Percentiles rank a stretch among this genome's conserved stretches.
Evolutionary conservation across 2,797 vertebrate species (phyloP).

Genomic region (Macrochelys suwanniensis): DNA sequence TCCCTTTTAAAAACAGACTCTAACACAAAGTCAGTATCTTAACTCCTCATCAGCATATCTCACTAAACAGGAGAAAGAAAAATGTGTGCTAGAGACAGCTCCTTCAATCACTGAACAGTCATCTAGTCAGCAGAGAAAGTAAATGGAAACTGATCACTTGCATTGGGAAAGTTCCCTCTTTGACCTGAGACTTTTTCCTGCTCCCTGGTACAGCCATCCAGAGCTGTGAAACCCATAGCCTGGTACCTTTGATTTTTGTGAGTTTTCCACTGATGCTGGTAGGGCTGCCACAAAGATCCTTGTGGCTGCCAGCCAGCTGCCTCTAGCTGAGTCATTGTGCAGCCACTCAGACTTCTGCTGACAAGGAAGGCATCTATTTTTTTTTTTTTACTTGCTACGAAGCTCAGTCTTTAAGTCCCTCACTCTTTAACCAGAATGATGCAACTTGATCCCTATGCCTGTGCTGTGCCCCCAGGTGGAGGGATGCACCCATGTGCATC

Average conservation of each 20-base stretch:
- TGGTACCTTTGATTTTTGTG: neutral
- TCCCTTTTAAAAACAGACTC: neutral
- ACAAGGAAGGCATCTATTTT: neutral
- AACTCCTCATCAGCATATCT: neutral
- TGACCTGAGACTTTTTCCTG: neutral
- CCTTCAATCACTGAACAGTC: neutral
- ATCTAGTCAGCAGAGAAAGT: neutral
- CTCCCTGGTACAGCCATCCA: neutral
- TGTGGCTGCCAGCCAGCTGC: neutral
- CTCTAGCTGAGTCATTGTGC: neutral
- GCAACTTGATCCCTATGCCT: neutral
- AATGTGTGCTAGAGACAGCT: neutral
- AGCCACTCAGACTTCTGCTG: accelerated
- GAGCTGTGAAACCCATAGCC: neutral
- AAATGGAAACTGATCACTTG: neutral
- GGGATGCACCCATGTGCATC: neutral
- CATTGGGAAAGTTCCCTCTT: neutral
- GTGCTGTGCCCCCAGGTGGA: neutral
- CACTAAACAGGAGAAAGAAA: neutral
- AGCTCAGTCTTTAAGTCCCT: neutral
- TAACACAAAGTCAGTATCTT: neutral
- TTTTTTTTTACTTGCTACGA: neutral
- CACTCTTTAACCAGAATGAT: neutral
- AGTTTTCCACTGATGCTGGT: neutral
- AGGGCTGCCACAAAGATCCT: neutral